Evolutionary conservation across 2,888 invertebrate genomes (phyloP), one percentile per base, ranked within the genome.

Genomic region (Darwinula stevensoni): DNA sequence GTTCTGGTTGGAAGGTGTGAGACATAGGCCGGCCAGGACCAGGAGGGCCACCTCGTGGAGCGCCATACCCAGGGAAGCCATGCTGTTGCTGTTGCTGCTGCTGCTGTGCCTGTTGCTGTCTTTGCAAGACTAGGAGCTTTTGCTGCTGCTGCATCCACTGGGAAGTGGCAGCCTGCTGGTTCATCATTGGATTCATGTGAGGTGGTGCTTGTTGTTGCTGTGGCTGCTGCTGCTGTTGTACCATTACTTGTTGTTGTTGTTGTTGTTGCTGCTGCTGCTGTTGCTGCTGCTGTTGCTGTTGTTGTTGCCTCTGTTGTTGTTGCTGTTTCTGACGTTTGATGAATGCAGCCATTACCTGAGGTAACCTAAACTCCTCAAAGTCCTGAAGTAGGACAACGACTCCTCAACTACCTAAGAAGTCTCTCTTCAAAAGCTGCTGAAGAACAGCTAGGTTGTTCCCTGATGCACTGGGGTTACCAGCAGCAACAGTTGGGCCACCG

Each of bases 301-400:
- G 54, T 41, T 61, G 61, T 41, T 42, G 44, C 18, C 37, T 38
- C 12, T 37, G 38, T 16, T 30, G 31, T 29, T 34, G 18, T 14
- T 13, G 16, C 18, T 39, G 40, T 18, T 39, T 37, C 18, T 39
- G 39, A 51, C 78, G 76, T 46, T 82, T 80, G 40, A 88, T 74
- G 48, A 82, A 82, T 33, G 84, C 80, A 34, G 84, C 80, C 80
- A 88, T 86, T 30, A 91, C 61, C 43, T 76, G 78, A 27, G 88
- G 88, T 56, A 86, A 82, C 39, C 74, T 71, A n/a, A n/a, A n/a
- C n/a, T n/a, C n/a, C n/a, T n/a, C n/a, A n/a, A n/a, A n/a, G n/a
- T n/a, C n/a, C n/a, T n/a, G n/a, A n/a, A n/a, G n/a, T n/a, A n/a
- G n/a, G n/a, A n/a, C n/a, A n/a, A n/a, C n/a, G n/a, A n/a, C n/a